These are phyloP conservation scores for Druceiella hillmani DNA, from an alignment of 2,888 invertebrate species.

Conservation along the genomic window DNA sequence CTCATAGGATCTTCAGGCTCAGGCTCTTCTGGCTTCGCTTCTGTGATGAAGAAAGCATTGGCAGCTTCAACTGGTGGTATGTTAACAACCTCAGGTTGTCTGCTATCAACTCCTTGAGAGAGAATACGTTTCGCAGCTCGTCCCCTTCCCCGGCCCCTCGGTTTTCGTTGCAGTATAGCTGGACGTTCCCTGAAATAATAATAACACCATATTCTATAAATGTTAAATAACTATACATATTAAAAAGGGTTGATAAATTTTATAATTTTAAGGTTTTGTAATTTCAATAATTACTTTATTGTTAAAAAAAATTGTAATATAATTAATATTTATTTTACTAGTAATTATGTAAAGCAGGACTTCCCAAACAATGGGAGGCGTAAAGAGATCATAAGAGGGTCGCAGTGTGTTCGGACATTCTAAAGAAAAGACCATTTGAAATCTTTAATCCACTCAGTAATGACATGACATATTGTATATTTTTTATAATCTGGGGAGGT, in stretches of 20 bases:
- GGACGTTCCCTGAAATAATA: slow-evolving; percentile 38
- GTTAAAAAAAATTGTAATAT: too few species aligned
- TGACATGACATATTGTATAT: too few species aligned
- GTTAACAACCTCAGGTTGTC: slow-evolving; percentile 5
- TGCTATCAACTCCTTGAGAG: neutral
- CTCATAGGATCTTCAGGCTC: slow-evolving; percentile 38
- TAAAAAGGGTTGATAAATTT: slow-evolving; percentile 1
- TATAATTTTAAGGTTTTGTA: too few species aligned
- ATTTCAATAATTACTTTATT: too few species aligned
- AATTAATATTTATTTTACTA: too few species aligned
- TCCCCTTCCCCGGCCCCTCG: slow-evolving; percentile 36
- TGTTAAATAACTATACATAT: neutral
- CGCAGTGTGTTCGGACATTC: too few species aligned
- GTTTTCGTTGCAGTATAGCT: slow-evolving; percentile 33
- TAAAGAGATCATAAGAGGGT: too few species aligned
- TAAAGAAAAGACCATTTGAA: too few species aligned
- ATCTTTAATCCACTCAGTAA: too few species aligned
- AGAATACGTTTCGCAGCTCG: slow-evolving; percentile 23
- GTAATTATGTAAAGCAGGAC: too few species aligned
- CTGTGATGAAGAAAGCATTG: slow-evolving; percentile 25
- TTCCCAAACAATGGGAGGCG: too few species aligned
- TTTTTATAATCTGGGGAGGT: too few species aligned
- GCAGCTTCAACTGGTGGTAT: neutral
- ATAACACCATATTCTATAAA: neutral
- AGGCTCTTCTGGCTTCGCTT: slow-evolving; percentile 27